Base-by-base conservation (phyloP, 2,888 invertebrate genomes). In the Pycnomerus fuliginosus region DNA sequence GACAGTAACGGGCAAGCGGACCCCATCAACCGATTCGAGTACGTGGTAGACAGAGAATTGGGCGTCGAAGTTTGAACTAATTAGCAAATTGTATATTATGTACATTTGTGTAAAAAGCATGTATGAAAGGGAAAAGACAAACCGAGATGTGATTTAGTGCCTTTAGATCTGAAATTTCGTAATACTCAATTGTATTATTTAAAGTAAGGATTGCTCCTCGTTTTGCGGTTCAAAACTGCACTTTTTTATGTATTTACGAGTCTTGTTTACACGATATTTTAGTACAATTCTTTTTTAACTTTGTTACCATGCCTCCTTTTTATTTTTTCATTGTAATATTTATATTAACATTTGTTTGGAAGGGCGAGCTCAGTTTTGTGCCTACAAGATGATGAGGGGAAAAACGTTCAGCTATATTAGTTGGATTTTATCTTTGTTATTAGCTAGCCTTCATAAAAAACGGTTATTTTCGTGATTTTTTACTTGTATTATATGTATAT, bases 41-140 rank as follows among this genome's bases (percentile, higher is more conserved):
- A 89, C 72, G 86, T 89, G 54, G 85, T 90, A 54, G 90, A 90
- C 74, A 80, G 89, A 71, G 85, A 83, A 47, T 78, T 89, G 62
- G 90, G 90, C 65, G 90, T 90, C 58, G 90, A 90, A 76, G 90
- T 90, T 67, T 90, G 78, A 80, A 39, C 31, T 34, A 47, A 39
- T 44, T 36, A 30, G 32, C 35, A 30, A 38, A 45, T 42, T 43
- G 32, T 38, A 32, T 28, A 42, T 42, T 43, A 28, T 46, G 44
- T 45, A 46, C 36, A 42, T 44, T 47, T 48, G 41, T 49, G 37
- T 35, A 30, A 32, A 30, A 42, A 41, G 20, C 8, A 8, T 20
- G n/a, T n/a, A n/a, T n/a, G n/a, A n/a, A 38, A 17, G 16, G 37
- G 32, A 31, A 27, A 31, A 25, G 37, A 41, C 38, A 42, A 39